Evolutionary conservation across 2,797 vertebrate species (phyloP).

Genomic region (Labroides dimidiatus): DNA sequence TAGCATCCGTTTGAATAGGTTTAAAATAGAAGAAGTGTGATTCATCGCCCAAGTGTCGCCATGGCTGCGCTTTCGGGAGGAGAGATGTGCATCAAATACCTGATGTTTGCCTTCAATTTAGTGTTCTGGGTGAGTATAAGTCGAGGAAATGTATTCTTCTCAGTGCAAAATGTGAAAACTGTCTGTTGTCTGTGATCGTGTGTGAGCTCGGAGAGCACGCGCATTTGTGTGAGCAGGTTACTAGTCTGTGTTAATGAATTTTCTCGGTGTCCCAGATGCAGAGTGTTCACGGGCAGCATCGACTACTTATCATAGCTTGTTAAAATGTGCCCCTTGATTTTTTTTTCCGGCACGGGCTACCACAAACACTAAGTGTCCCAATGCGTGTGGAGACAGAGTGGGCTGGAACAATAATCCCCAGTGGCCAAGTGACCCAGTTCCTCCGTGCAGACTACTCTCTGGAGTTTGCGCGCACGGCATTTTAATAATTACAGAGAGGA

Average conservation of each 20-base stretch:
- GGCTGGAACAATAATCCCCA: conserved; percentile 72
- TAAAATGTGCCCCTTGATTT: background rate
- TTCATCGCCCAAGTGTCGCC: conserved; percentile 16
- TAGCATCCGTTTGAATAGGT: conserved; percentile 3
- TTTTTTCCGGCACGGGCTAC: conserved; percentile 27
- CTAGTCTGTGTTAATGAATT: conserved; percentile 36
- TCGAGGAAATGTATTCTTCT: conserved; percentile 2
- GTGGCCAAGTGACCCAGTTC: conserved; percentile 83
- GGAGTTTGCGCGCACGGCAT: conserved; percentile 65
- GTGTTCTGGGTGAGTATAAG: conserved; percentile 93
- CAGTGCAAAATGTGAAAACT: background rate
- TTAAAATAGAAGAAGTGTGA: conserved; percentile 18
- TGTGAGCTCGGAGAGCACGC: conserved; percentile 7
- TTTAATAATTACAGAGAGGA: conserved; percentile 46
- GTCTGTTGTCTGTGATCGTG: background rate
- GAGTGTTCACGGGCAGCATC: conserved; percentile 6
- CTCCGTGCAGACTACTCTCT: conserved; percentile 26
- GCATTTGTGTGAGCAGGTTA: conserved; percentile 28
- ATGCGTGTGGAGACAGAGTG: conserved; percentile 42
- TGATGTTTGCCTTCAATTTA: conserved; percentile 97
- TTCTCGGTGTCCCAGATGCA: conserved; percentile 40
- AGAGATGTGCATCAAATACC: conserved; percentile 95
- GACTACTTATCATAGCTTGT: conserved; percentile 11
- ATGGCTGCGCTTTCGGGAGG: conserved; percentile 93
- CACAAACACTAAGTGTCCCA: conserved; percentile 50